These are phyloP conservation scores for Cydia amplana DNA, from an alignment of 1,140 invertebrate species.

Conservation along the genomic window DNA sequence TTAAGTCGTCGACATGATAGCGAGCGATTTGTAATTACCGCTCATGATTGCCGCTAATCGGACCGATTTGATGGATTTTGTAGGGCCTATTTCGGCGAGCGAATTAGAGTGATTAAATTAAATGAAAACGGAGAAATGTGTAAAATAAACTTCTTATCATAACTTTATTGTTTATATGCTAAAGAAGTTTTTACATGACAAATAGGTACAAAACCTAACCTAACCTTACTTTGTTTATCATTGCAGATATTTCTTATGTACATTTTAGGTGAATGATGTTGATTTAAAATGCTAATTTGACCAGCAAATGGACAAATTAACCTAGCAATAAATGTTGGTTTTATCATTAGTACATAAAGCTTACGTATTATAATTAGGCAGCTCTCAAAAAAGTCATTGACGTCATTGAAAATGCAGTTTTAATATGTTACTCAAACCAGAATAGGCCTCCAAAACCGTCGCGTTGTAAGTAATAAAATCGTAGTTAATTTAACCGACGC, in stretches of 20 bases:
- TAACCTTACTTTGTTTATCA: no score
- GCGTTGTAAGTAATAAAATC: neutral
- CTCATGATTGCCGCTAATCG: slow-evolving; percentile 59
- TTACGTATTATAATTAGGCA: no score
- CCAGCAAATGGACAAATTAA: no score
- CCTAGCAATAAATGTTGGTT: no score
- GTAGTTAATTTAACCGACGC: slow-evolving; percentile 8
- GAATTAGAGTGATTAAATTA: neutral
- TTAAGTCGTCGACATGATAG: slow-evolving; percentile 57
- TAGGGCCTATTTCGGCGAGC: slow-evolving; percentile 5
- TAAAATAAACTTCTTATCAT: neutral
- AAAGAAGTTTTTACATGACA: neutral
- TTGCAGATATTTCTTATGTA: no score
- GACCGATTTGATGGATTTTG: slow-evolving; percentile 43
- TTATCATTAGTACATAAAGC: no score
- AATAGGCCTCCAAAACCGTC: neutral
- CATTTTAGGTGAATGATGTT: no score
- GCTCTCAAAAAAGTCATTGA: no score
- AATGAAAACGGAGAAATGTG: neutral
- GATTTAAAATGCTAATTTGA: no score
- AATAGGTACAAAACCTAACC: no score
- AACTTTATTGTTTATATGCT: neutral
- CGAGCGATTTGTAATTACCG: slow-evolving; percentile 62
- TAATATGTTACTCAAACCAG: neutral
- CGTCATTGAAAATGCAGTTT: neutral